A percentile compares a stretch with the other conserved stretches of the same genome.
These are phyloP conservation scores for Danio choprae DNA, from an alignment of 2,797 vertebrate genomes.

Conservation along the genomic window DNA sequence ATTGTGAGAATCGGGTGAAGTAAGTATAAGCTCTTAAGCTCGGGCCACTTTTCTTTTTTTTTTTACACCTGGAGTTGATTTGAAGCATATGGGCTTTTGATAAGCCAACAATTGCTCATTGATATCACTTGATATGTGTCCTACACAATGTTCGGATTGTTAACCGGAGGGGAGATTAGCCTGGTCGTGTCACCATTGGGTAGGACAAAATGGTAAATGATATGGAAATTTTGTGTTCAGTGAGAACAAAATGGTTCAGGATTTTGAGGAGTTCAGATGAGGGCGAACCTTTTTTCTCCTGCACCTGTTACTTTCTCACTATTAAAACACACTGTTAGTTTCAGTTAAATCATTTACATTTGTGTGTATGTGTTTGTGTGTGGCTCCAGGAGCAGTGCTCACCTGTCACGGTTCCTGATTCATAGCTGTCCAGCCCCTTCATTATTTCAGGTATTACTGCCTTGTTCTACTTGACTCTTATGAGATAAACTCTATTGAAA, in stretches of 20 bases:
- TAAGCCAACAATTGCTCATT: conserved; percentile 56
- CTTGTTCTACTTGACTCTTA: neutral
- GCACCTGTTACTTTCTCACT: conserved; percentile 51
- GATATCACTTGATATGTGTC: conserved; percentile 61
- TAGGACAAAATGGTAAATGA: conserved; percentile 38
- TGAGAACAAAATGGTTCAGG: conserved; percentile 19
- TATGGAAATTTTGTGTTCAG: conserved; percentile 37
- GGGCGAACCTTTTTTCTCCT: neutral
- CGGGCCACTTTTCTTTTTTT: conserved; percentile 28
- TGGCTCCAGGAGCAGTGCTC: neutral
- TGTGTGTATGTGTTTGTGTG: neutral
- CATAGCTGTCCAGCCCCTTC: neutral
- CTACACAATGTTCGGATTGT: conserved; percentile 58
- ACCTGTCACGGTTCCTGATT: conserved; percentile 10
- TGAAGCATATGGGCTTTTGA: conserved; percentile 58
- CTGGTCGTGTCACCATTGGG: conserved; percentile 20
- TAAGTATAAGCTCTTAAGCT: conserved; percentile 56
- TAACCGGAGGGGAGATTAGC: conserved; percentile 53
- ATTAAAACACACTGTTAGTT: conserved; percentile 28
- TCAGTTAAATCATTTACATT: conserved; percentile 46
- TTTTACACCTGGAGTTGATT: conserved; percentile 60
- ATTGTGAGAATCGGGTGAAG: conserved; percentile 60
- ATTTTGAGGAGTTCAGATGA: neutral
- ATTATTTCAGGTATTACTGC: neutral
- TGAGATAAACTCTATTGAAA: neutral